A percentile compares a stretch with the other conserved stretches of the same genome.
phyloP scores from a whole-genome alignment of 2,888 invertebrate genomes.

The Cryptus armator region DNA sequence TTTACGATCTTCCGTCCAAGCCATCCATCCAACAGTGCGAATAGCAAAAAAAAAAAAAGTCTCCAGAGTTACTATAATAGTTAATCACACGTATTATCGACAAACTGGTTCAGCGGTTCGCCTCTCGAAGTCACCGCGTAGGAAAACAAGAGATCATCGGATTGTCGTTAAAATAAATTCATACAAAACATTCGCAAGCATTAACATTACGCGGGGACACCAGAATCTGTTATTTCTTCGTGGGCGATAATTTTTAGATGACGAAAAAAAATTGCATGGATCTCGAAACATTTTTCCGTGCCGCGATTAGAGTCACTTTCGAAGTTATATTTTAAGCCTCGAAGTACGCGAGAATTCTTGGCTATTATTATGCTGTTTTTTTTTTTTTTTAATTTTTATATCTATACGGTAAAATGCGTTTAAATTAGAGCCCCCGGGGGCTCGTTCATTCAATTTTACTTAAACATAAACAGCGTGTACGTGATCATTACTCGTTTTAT shows the following conservation, averaged over 20 bases:
- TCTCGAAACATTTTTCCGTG: background rate
- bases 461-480: slow-evolving; percentile 13
- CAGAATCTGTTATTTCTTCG: background rate
- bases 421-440: slow-evolving; percentile 1
- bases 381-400: background rate
- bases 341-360: background rate
- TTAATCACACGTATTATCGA: slow-evolving; percentile 12
- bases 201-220: background rate
- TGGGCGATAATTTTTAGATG: background rate
- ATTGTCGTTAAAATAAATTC: background rate
- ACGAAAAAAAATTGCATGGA: slow-evolving; percentile 4
- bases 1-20: slow-evolving; percentile 22
- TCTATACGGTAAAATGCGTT: background rate
- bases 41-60: background rate
- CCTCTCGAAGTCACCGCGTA: background rate
- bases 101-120: background rate
- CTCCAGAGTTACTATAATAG: slow-evolving; percentile 10
- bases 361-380: background rate
- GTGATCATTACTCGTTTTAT: slow-evolving; percentile 24
- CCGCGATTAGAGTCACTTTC: background rate
- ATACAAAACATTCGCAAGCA: background rate
- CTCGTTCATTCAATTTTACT: slow-evolving; percentile 27
- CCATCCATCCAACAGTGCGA: background rate
- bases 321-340: background rate
- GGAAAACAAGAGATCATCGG: background rate